phyloP scores from a whole-genome alignment of 1,140 invertebrate genomes.

The Rhynchophorus ferrugineus region DNA sequence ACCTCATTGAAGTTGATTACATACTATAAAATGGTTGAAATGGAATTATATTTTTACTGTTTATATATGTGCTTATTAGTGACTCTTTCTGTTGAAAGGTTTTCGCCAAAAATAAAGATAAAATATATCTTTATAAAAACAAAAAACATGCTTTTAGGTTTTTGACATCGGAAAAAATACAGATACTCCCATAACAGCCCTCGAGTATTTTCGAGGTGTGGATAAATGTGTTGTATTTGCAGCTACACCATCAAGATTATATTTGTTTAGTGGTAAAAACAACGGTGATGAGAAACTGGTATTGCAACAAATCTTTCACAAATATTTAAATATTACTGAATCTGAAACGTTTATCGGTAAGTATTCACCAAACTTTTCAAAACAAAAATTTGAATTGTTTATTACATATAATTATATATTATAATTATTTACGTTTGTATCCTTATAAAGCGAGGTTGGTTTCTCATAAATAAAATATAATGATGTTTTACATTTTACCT shows the following conservation, averaged over 20 bases:
- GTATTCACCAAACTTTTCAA: not conserved
- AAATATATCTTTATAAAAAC: no score
- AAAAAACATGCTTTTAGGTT: no score
- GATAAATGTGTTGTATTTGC: slow-evolving; percentile 74
- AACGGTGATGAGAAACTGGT: slow-evolving; percentile 69
- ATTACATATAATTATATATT: not conserved
- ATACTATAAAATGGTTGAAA: no score
- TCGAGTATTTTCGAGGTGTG: slow-evolving; percentile 71
- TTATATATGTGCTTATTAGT: no score
- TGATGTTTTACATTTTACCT: no score
- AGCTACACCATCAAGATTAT: slow-evolving; percentile 73
- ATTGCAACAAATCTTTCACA: slow-evolving; percentile 73
- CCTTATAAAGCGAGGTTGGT: no score
- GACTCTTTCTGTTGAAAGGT: no score
- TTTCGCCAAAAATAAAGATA: no score
- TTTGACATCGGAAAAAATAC: slow-evolving; percentile 76
- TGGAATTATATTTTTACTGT: no score
- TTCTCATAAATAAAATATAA: no score
- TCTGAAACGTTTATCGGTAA: slow-evolving; percentile 55
- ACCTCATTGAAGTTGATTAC: no score
- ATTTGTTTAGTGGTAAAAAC: slow-evolving; percentile 76
- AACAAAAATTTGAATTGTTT: not conserved
- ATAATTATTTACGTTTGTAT: no score
- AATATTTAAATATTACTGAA: slow-evolving; percentile 69
- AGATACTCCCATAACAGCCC: slow-evolving; percentile 72